These are phyloP conservation scores for Columba guinea DNA, from an alignment of 2,797 vertebrate genomes.

Conservation along the genomic window DNA sequence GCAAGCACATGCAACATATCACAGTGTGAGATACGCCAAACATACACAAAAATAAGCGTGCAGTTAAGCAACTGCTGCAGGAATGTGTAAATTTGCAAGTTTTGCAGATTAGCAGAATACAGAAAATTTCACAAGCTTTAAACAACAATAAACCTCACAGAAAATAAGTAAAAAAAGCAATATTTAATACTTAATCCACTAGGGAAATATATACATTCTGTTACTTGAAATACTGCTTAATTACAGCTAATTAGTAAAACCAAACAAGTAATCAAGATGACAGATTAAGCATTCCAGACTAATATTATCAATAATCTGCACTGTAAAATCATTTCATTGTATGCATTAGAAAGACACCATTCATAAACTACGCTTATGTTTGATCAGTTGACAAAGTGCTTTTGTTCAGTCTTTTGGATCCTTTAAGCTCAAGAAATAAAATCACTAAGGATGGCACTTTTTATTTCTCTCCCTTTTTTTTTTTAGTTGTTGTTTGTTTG, in stretches of 20 bases:
- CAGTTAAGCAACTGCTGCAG: constrained; percentile 37
- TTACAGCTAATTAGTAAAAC: constrained; percentile 18
- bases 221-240: constrained; percentile 39
- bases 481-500: background rate
- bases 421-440: background rate
- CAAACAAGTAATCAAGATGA: constrained; percentile 22
- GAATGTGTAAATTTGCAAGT: background rate
- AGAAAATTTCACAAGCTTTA: background rate
- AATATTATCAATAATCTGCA: constrained; percentile 28
- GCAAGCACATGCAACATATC: constrained; percentile 83
- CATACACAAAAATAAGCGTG: constrained; percentile 4
- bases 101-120: constrained; percentile 21
- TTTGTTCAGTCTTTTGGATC: background rate
- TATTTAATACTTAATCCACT: background rate
- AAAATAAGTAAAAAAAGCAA: constrained; percentile 13
- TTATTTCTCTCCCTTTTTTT: background rate
- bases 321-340: constrained; percentile 14
- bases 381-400: background rate
- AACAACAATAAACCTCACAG: constrained; percentile 15
- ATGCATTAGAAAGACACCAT: constrained; percentile 6
- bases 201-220: background rate
- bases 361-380: constrained; percentile 6
- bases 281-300: constrained; percentile 30
- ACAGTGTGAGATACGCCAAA: constrained; percentile 18
- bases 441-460: background rate